Conservation (phyloP, 2,888 invertebrate genomes). For the Zele albiditarsus region DNA sequence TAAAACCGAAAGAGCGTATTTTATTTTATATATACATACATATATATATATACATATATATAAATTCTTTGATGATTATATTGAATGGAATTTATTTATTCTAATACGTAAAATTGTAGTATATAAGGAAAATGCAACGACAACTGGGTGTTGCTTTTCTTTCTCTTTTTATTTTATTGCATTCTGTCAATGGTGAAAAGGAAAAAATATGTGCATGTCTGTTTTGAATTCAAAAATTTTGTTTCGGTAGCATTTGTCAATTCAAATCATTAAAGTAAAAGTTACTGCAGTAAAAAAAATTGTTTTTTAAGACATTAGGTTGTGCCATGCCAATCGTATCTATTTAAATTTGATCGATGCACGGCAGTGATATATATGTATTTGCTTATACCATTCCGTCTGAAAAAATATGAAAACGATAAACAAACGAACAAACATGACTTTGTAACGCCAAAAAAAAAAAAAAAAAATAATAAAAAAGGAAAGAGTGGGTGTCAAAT, state of each 20-base stretch:
- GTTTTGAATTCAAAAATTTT: conserved; percentile 6
- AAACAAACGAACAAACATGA: neutral
- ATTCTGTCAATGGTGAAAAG: conserved; percentile 23
- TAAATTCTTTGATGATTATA: conserved; percentile 22
- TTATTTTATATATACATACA: conserved; percentile 8
- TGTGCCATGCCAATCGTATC: conserved; percentile 48
- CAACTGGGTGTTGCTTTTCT: conserved; percentile 43
- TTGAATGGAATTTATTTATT: conserved; percentile 40
- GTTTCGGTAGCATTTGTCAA: conserved; percentile 33
- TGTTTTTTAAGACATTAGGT: conserved; percentile 41
- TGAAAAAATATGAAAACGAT: conserved; percentile 26
- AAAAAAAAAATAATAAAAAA: too few relatives aligned
- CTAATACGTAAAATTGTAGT: conserved; percentile 39
- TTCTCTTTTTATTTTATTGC: conserved; percentile 30
- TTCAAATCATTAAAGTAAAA: conserved; percentile 21
- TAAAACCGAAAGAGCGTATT: conserved; percentile 23
- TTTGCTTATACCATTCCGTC: conserved; percentile 50
- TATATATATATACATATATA: neutral
- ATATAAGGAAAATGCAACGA: conserved; percentile 39
- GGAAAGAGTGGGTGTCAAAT: too few relatives aligned
- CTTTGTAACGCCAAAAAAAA: conserved; percentile 23
- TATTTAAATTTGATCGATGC: conserved; percentile 39
- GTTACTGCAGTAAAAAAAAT: conserved; percentile 30
- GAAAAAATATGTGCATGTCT: conserved; percentile 21
- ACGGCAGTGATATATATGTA: conserved; percentile 46